Percentiles rank a stretch among this genome's conserved stretches.
Conservation (phyloP, 2,888 invertebrate species). For the Ectemnius cavifrons region DNA sequence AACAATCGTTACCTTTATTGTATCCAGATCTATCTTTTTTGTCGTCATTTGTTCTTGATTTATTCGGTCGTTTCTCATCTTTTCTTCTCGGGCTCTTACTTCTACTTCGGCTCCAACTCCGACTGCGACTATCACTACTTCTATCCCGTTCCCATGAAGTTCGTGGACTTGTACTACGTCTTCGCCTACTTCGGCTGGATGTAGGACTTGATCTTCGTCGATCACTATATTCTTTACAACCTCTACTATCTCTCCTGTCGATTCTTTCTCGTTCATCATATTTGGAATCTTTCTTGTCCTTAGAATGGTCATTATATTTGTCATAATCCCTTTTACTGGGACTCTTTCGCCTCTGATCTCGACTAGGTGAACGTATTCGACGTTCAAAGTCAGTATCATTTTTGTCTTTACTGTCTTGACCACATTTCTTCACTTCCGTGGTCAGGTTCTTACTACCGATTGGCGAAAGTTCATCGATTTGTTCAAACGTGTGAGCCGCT, state of each 20-base stretch:
- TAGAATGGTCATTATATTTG: slow-evolving; percentile 62
- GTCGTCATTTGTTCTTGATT: slow-evolving; percentile 52
- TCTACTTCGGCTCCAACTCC: slow-evolving; percentile 71
- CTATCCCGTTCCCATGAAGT: slow-evolving; percentile 65
- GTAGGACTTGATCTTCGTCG: slow-evolving; percentile 63
- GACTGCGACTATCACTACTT: slow-evolving; percentile 67
- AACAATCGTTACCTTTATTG: slow-evolving; percentile 42
- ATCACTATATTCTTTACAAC: slow-evolving; percentile 55
- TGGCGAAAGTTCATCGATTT: slow-evolving; percentile 20
- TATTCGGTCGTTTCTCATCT: slow-evolving; percentile 56
- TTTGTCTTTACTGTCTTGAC: slow-evolving; percentile 30
- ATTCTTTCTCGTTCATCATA: slow-evolving; percentile 53
- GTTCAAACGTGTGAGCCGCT: slow-evolving; percentile 7
- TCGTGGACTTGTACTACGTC: slow-evolving; percentile 61
- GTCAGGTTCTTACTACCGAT: no score
- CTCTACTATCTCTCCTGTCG: slow-evolving; percentile 41
- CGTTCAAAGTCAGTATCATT: slow-evolving; percentile 39
- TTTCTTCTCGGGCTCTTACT: slow-evolving; percentile 71
- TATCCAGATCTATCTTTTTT: slow-evolving; percentile 65
- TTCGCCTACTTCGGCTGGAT: slow-evolving; percentile 51
- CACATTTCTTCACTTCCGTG: slow-evolving; percentile 28
- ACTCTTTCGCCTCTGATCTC: slow-evolving; percentile 63
- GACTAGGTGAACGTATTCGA: slow-evolving; percentile 61
- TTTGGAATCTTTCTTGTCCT: slow-evolving; percentile 58
- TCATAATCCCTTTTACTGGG: slow-evolving; percentile 63